These are phyloP conservation scores for Meliscaeva auricollis DNA, from an alignment of 2,888 invertebrate species.

Conservation along the genomic window DNA sequence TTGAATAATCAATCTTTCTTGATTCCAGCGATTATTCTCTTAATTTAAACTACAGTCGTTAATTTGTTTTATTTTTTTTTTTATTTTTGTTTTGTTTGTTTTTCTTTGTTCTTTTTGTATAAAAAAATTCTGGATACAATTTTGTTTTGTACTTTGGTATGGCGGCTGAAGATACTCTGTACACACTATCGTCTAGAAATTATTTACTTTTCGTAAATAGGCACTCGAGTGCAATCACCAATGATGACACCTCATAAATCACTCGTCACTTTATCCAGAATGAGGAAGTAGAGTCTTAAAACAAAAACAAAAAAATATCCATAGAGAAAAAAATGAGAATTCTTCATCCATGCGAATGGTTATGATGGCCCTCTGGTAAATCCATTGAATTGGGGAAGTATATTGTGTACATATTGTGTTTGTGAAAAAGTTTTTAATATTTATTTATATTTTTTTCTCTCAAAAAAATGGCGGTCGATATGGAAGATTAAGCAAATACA, in stretches of 20 bases:
- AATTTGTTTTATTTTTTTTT: constrained; percentile 52
- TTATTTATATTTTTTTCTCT: background rate
- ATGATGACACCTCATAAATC: constrained; percentile 75
- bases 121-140: no score
- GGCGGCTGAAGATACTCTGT: background rate
- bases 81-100: constrained; percentile 27
- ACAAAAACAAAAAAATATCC: constrained; percentile 26
- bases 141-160: no score
- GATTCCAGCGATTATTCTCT: constrained; percentile 72
- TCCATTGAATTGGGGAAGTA: constrained; percentile 34
- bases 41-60: constrained; percentile 76
- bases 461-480: constrained; percentile 37
- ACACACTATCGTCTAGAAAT: constrained; percentile 37
- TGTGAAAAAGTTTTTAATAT: constrained; percentile 34
- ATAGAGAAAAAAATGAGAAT: constrained; percentile 16
- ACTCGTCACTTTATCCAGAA: constrained; percentile 56
- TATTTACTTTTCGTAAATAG: constrained; percentile 70
- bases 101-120: constrained; percentile 1
- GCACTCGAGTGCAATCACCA: constrained; percentile 73
- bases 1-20: constrained; percentile 72
- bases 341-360: constrained; percentile 50
- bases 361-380: constrained; percentile 54
- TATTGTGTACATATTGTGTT: constrained; percentile 10
- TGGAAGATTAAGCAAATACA: constrained; percentile 56
- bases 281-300: constrained; percentile 49